Conservation (phyloP, 2,888 invertebrate species). For the Polyploca ridens region DNA sequence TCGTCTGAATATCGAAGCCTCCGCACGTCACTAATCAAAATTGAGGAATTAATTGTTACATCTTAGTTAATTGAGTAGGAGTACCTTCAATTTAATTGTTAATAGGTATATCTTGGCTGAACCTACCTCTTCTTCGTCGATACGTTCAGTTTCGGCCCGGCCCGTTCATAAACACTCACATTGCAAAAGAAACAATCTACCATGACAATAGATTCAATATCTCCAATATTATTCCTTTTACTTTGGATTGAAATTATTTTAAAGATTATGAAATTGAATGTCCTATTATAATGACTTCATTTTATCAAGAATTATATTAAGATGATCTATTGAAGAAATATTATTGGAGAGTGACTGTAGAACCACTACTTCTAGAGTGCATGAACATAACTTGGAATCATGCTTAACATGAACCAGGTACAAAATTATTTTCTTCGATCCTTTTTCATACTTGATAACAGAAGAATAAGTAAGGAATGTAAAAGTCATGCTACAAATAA, state of each 20-base stretch:
- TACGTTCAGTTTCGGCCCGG: conserved; percentile 75
- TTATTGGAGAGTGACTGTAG: conserved; percentile 69
- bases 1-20: conserved; percentile 65
- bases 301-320: too few species aligned
- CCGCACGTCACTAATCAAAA: conserved; percentile 73
- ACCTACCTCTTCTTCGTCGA: conserved; percentile 81
- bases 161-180: conserved; percentile 76
- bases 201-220: conserved; percentile 81
- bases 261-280: background rate
- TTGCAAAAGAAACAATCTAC: conserved; percentile 83
- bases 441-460: conserved; percentile 16
- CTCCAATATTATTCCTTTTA: conserved; percentile 79
- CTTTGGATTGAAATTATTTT: background rate
- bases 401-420: conserved; percentile 30
- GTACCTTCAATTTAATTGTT: conserved; percentile 44
- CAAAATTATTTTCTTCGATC: conserved; percentile 22
- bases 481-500: conserved; percentile 38
- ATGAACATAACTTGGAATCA: conserved; percentile 37
- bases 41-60: conserved; percentile 67
- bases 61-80: conserved; percentile 32
- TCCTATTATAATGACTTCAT: too few species aligned
- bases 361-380: conserved; percentile 43
- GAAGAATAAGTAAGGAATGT: conserved; percentile 30
- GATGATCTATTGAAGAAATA: conserved; percentile 57
- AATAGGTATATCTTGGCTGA: conserved; percentile 65